These are phyloP conservation scores for Saturnia pavonia DNA, from an alignment of 2,888 invertebrate species.

Conservation along the genomic window DNA sequence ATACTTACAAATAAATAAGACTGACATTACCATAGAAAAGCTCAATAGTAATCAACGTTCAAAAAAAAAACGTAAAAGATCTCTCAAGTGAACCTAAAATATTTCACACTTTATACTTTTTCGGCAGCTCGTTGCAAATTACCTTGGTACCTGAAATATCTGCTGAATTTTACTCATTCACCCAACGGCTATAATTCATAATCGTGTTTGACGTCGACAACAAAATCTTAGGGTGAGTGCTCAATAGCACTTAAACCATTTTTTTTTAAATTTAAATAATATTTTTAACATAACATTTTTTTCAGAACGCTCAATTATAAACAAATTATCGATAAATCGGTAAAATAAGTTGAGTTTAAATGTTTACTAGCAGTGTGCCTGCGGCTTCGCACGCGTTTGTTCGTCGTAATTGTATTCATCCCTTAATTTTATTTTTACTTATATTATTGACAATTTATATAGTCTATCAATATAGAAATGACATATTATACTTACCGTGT, in stretches of 20 bases:
- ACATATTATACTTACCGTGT: too few relatives aligned
- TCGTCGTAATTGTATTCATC: too few relatives aligned
- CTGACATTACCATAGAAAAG: not conserved
- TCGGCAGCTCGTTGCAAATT: constrained; percentile 32
- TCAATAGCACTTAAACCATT: constrained; percentile 25
- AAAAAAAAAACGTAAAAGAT: constrained; percentile 3
- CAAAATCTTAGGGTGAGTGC: constrained; percentile 37
- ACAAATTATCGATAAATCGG: too few relatives aligned
- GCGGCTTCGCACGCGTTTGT: too few relatives aligned
- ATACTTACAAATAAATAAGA: too few relatives aligned
- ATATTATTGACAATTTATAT: too few relatives aligned
- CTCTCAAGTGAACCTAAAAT: constrained; percentile 17
- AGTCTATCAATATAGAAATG: too few relatives aligned
- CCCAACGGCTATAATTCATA: constrained; percentile 45
- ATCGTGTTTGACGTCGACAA: constrained; percentile 43
- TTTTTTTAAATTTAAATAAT: too few relatives aligned
- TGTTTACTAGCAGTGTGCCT: too few relatives aligned
- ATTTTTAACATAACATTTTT: not conserved
- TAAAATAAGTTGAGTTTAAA: too few relatives aligned
- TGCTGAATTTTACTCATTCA: constrained; percentile 41
- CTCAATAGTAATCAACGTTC: not conserved
- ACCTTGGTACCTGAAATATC: constrained; percentile 31
- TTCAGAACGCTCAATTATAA: too few relatives aligned
- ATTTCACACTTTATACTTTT: constrained; percentile 24
- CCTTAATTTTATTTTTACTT: too few relatives aligned